Conservation (phyloP, 2,888 invertebrate species). For the Tipula vernalis region DNA sequence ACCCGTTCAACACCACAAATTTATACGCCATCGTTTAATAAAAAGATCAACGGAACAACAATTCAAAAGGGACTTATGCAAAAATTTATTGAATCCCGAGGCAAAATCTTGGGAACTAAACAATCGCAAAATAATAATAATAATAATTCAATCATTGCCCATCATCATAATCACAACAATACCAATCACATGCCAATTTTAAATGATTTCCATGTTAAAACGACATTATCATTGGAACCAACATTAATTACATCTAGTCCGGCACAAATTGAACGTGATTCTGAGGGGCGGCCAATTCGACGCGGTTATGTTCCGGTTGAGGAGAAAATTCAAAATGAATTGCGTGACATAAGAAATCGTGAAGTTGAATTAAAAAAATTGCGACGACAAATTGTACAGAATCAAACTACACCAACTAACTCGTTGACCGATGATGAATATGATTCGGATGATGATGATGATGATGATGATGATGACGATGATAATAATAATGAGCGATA, state of each 20-base stretch:
- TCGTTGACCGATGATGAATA: slow-evolving; percentile 43
- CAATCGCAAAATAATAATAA: not conserved
- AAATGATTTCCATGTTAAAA: not conserved
- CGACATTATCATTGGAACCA: slow-evolving; percentile 25
- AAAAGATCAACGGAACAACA: slow-evolving; percentile 50
- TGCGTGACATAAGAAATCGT: slow-evolving; percentile 70
- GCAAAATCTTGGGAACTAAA: slow-evolving; percentile 42
- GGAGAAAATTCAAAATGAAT: slow-evolving; percentile 76
- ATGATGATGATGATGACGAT: slow-evolving; percentile 42
- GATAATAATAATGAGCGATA: slow-evolving; percentile 48
- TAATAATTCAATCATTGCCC: not conserved
- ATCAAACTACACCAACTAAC: not conserved
- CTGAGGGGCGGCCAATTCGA: slow-evolving; percentile 51
- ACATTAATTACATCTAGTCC: slow-evolving; percentile 28
- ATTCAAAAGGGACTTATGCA: slow-evolving; percentile 74
- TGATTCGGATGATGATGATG: slow-evolving; percentile 45
- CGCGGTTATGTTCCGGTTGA: slow-evolving; percentile 76
- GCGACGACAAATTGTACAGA: slow-evolving; percentile 51
- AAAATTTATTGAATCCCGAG: slow-evolving; percentile 67
- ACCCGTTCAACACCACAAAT: slow-evolving; percentile 30
- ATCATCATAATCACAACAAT: slow-evolving; percentile 13
- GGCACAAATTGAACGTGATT: slow-evolving; percentile 41
- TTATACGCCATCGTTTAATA: slow-evolving; percentile 25
- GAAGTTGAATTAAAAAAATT: slow-evolving; percentile 66
- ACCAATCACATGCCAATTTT: slow-evolving; percentile 5